Evolutionary conservation across 2,797 vertebrate species (phyloP).

Genomic region (Borostomias antarcticus): DNA sequence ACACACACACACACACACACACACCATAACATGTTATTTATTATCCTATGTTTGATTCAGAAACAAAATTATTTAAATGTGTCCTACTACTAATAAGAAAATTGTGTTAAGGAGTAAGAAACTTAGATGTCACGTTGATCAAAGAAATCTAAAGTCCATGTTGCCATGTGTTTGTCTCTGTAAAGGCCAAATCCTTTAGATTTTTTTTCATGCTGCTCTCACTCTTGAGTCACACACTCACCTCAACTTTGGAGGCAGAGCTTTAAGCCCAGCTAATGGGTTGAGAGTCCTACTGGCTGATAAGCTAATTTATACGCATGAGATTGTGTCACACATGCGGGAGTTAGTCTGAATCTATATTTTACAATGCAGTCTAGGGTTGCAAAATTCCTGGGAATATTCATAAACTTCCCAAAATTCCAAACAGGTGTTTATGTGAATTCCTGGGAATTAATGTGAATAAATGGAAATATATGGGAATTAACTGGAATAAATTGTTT

Average conservation of each 20-base stretch:
- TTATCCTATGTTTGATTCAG: conserved; percentile 53
- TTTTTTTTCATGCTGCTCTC: too few species aligned
- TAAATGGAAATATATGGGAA: too few species aligned
- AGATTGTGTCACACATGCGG: conserved; percentile 66
- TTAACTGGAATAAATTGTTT: too few species aligned
- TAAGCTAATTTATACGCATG: conserved; percentile 54
- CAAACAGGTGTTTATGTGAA: too few species aligned
- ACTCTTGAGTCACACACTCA: too few species aligned
- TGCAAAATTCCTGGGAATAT: background rate
- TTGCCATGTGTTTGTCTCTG: background rate
- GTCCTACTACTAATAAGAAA: conserved; percentile 20
- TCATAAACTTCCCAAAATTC: too few species aligned
- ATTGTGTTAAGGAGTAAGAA: conserved; percentile 20
- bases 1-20: too few species aligned
- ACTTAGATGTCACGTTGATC: conserved; percentile 23
- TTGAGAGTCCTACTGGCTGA: conserved; percentile 1
- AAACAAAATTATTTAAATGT: conserved; percentile 41
- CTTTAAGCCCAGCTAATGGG: background rate
- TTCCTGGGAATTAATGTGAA: too few species aligned
- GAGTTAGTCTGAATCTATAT: conserved; percentile 51
- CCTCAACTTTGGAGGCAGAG: background rate
- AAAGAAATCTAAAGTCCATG: background rate
- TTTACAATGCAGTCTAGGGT: too few species aligned
- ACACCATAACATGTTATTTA: conserved; percentile 57
- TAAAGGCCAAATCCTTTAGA: background rate